Percentiles rank a stretch among this genome's conserved stretches.
These are phyloP conservation scores for Hydraecia micacea DNA, from an alignment of 2,888 invertebrate genomes.

Conservation along the genomic window DNA sequence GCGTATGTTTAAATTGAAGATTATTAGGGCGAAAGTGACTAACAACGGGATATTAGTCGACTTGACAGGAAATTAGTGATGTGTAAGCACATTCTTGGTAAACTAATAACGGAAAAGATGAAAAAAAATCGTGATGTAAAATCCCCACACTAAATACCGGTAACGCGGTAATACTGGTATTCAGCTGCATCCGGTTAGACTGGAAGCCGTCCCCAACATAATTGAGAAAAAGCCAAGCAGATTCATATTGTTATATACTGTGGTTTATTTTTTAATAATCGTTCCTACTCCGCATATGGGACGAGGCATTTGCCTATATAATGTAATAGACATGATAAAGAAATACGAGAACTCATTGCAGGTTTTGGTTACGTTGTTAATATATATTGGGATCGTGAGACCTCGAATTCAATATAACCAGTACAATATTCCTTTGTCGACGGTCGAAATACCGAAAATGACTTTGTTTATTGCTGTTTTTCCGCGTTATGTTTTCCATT, in stretches of 20 bases:
- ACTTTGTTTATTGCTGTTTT: background rate
- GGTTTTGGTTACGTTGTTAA: constrained; percentile 11
- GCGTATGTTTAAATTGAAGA: background rate
- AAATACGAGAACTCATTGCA: background rate
- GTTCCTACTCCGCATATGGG: background rate
- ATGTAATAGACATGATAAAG: too few relatives aligned
- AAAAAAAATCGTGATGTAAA: background rate
- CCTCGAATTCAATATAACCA: background rate
- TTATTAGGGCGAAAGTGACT: background rate
- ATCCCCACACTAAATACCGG: too few relatives aligned
- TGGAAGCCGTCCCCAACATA: too few relatives aligned
- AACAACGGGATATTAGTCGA: constrained; percentile 6
- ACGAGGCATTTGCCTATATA: background rate
- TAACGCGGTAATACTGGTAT: too few relatives aligned
- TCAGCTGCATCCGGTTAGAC: too few relatives aligned
- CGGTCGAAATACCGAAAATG: background rate
- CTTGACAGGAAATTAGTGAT: constrained; percentile 8
- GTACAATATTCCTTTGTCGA: background rate
- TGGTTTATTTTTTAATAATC: background rate
- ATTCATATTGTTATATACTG: background rate
- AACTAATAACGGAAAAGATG: constrained; percentile 1
- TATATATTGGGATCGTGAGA: constrained; percentile 16
- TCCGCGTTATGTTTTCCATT: background rate
- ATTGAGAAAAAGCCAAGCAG: too few relatives aligned
- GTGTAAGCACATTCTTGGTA: constrained; percentile 2